Evolutionary conservation across 1,140 invertebrate genomes (phyloP).

Genomic region (Paramacrobiotus metropolitanus): DNA sequence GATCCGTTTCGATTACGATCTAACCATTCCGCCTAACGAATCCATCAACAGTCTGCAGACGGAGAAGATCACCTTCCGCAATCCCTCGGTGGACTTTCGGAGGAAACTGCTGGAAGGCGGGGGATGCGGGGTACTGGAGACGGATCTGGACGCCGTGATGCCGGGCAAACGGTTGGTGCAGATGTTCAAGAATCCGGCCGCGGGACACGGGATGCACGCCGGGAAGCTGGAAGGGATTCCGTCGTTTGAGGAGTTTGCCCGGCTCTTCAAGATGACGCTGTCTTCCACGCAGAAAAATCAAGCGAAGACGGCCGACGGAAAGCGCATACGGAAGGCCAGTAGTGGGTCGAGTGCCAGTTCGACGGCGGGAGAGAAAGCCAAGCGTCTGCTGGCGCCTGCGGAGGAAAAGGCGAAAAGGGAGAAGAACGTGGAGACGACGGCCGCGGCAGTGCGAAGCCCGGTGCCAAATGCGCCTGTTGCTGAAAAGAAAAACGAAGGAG

Average conservation of each 20-base stretch:
- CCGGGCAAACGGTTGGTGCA: background rate
- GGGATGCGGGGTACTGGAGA: background rate
- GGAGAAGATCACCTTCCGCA: conserved; percentile 54
- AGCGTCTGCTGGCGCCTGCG: no score
- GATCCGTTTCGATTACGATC: conserved; percentile 59
- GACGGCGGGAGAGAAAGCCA: no score
- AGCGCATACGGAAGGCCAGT: no score
- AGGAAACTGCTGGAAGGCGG: conserved; percentile 64
- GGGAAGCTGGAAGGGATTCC: background rate
- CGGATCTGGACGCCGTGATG: background rate
- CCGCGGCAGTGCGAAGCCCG: no score
- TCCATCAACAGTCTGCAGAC: conserved; percentile 30
- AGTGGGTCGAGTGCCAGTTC: no score
- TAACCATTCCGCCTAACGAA: conserved; percentile 24
- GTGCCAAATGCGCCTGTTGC: no score
- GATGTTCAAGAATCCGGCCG: background rate
- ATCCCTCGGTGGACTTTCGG: conserved; percentile 64
- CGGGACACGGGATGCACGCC: background rate
- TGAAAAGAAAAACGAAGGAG: no score
- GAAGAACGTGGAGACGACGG: no score
- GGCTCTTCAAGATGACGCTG: background rate
- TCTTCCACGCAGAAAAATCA: no score
- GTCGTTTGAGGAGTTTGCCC: background rate
- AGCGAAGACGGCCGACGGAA: no score
- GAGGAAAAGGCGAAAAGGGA: no score